Evolutionary conservation across 1,140 invertebrate species (phyloP).

Genomic region (Drosophila oshimai): DNA sequence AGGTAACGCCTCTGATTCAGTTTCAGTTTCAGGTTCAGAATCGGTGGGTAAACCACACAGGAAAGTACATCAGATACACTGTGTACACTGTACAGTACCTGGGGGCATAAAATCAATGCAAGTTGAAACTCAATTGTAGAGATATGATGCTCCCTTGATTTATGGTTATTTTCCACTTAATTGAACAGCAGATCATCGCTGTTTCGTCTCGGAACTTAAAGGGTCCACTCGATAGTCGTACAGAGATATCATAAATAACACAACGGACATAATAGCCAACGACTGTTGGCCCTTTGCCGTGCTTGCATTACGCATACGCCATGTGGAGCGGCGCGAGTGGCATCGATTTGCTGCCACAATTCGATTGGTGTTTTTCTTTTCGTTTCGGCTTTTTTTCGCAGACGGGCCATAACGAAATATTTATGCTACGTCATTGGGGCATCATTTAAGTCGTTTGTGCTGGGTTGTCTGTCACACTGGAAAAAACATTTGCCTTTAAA

Average conservation of each 20-base stretch:
- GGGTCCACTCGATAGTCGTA: neutral
- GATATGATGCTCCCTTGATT: constrained; percentile 33
- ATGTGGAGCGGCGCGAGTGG: constrained; percentile 15
- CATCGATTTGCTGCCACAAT: constrained; percentile 69
- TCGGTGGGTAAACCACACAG: constrained; percentile 3
- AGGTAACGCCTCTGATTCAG: constrained; percentile 28
- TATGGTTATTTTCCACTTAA: constrained; percentile 35
- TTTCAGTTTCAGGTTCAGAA: neutral
- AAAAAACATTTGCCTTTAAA: too few species aligned
- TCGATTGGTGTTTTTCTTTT: constrained; percentile 22
- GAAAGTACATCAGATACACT: constrained; percentile 9
- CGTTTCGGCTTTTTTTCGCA: neutral
- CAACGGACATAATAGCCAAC: constrained; percentile 50
- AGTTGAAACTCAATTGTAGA: constrained; percentile 15
- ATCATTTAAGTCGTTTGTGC: constrained; percentile 69
- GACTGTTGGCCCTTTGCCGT: constrained; percentile 31
- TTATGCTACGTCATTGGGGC: constrained; percentile 76
- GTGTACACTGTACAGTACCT: too few species aligned
- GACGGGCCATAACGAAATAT: constrained; percentile 65
- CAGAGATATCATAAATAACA: constrained; percentile 40
- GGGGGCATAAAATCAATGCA: constrained; percentile 7
- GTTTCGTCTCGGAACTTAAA: neutral
- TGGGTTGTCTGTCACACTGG: neutral
- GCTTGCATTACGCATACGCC: constrained; percentile 66
- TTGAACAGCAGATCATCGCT: constrained; percentile 23